A percentile compares a stretch with the other conserved stretches of the same genome.
phyloP scores from a whole-genome alignment of 2,113 vertebrate species.

The Malurus alboscapulatus region DNA sequence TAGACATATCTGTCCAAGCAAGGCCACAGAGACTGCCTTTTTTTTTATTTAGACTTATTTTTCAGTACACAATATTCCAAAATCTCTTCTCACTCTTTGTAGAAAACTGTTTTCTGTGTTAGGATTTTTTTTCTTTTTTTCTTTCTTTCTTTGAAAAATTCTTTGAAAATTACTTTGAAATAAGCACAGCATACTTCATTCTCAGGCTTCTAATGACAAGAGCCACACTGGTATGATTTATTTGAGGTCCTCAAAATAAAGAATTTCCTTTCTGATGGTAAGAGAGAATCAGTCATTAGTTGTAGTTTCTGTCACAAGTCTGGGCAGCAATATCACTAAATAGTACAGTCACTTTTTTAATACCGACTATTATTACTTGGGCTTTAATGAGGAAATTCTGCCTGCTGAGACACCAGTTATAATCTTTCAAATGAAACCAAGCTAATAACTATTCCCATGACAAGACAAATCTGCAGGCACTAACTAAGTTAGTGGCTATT shows the following conservation, averaged over 20 bases:
- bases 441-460: conserved; percentile 15
- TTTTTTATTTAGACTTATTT: not conserved
- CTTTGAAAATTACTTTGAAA: not conserved
- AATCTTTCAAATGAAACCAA: conserved; percentile 37
- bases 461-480: conserved; percentile 18
- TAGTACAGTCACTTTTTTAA: conserved; percentile 13
- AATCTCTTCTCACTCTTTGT: not conserved
- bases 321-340: conserved; percentile 2
- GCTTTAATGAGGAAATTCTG: conserved; percentile 30
- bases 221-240: not conserved
- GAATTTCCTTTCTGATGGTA: not conserved
- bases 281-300: conserved; percentile 29
- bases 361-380: not conserved
- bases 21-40: not conserved
- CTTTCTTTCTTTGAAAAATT: not conserved
- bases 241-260: conserved; percentile 3
- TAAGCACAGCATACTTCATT: not conserved
- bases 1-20: not conserved
- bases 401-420: conserved; percentile 12
- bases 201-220: not conserved
- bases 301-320: not conserved
- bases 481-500: conserved; percentile 37
- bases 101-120: not conserved
- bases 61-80: not conserved
- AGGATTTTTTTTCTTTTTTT: accelerated